Percentiles rank a stretch among this genome's conserved stretches.
phyloP scores from a whole-genome alignment of 2,113 vertebrate species.

The Thalassoma bifasciatum region DNA sequence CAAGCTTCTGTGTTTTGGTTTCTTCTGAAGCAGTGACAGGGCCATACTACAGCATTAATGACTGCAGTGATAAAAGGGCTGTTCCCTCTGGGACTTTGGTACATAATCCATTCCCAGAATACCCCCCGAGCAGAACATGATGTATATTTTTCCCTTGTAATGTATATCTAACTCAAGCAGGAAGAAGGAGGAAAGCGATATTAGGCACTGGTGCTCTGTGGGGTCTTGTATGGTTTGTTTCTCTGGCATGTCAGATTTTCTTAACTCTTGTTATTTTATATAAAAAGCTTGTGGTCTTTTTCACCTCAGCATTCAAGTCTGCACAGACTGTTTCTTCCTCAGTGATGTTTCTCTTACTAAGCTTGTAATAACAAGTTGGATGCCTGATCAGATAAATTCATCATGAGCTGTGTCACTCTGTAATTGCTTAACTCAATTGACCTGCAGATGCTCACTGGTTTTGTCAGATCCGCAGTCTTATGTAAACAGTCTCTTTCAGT shows the following conservation, averaged over 20 bases:
- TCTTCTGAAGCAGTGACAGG: constrained; percentile 61
- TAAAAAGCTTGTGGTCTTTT: constrained; percentile 13
- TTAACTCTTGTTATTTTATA: constrained; percentile 20
- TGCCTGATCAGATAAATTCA: constrained; percentile 53
- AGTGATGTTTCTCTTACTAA: constrained; percentile 20
- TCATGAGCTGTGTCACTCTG: constrained; percentile 50
- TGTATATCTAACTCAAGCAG: constrained; percentile 51
- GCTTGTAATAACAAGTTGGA: constrained; percentile 55
- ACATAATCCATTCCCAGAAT: constrained; percentile 68
- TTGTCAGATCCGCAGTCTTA: constrained; percentile 32
- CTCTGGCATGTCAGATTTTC: constrained; percentile 3
- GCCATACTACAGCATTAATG: constrained; percentile 55
- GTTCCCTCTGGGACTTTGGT: constrained; percentile 53
- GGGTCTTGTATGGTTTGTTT: constrained; percentile 1
- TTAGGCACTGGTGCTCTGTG: constrained; percentile 55
- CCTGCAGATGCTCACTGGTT: constrained; percentile 33
- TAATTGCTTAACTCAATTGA: constrained; percentile 47
- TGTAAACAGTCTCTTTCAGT: constrained; percentile 44
- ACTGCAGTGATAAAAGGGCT: constrained; percentile 61
- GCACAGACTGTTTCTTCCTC: constrained; percentile 42
- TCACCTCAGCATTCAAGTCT: constrained; percentile 31
- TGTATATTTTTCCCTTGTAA: constrained; percentile 65
- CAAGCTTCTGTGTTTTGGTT: constrained; percentile 54
- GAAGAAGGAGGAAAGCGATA: constrained; percentile 57
- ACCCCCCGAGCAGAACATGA: constrained; percentile 61